Percentiles rank a stretch among this genome's conserved stretches.
Evolutionary conservation across 2,113 vertebrate genomes (phyloP).

Genomic region (Megaceryle maxima): DNA sequence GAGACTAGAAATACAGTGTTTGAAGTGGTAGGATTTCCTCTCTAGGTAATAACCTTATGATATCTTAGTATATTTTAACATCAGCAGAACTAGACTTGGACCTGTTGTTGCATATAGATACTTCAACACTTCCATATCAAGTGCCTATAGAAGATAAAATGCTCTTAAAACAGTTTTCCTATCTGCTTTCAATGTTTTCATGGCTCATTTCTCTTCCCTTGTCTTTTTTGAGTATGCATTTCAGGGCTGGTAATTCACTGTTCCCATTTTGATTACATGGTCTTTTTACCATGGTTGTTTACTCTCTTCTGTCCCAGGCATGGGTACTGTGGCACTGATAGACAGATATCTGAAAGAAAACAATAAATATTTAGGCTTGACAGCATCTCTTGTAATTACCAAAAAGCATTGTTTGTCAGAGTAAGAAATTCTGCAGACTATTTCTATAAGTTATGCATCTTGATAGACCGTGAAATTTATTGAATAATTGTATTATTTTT

Average conservation of each 20-base stretch:
- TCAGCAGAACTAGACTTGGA: background rate
- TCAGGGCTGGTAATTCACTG: background rate
- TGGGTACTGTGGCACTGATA: background rate
- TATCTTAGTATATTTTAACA: background rate
- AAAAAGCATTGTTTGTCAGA: background rate
- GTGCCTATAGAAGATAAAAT: background rate
- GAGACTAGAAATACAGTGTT: background rate
- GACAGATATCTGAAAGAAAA: background rate
- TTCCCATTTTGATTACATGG: background rate
- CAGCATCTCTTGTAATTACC: background rate
- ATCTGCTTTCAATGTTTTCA: background rate
- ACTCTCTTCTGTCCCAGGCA: background rate
- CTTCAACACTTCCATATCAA: background rate
- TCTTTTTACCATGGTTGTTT: background rate
- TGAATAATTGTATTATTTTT: background rate
- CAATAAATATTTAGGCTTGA: background rate
- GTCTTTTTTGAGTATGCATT: background rate
- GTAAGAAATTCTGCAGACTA: background rate
- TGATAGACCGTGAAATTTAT: background rate
- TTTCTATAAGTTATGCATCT: background rate
- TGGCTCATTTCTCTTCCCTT: background rate
- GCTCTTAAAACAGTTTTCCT: background rate
- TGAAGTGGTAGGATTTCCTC: background rate
- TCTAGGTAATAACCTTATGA: background rate
- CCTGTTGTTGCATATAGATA: background rate